Evolutionary conservation across 2,888 invertebrate genomes (phyloP).

Genomic region (Macrosiphum euphorbiae): DNA sequence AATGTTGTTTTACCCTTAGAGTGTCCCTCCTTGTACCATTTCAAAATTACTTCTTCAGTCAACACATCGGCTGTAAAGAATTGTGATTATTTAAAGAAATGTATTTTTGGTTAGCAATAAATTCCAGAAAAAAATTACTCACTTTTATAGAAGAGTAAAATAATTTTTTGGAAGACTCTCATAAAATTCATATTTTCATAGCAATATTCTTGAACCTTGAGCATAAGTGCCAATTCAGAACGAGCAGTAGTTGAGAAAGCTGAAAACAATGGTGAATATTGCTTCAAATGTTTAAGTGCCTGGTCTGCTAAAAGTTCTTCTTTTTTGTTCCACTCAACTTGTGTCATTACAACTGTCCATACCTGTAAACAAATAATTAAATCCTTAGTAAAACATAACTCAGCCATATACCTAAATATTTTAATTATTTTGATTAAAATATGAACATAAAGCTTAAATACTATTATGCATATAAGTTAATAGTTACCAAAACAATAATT

Average conservation of each 20-base stretch:
- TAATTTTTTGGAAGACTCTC: constrained; percentile 98
- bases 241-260: constrained; percentile 89
- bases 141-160: constrained; percentile 96
- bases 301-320: constrained; percentile 97
- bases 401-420: background rate
- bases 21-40: constrained; percentile 96
- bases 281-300: constrained; percentile 89
- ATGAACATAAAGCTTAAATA: background rate
- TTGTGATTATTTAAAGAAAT: background rate
- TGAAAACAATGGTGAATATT: constrained; percentile 87
- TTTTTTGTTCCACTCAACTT: constrained; percentile 98
- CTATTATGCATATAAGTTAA: background rate
- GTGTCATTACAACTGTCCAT: constrained; percentile 95
- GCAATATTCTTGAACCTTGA: constrained; percentile 97
- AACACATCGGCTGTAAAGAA: constrained; percentile 82
- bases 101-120: background rate
- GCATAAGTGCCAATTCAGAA: constrained; percentile 88
- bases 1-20: constrained; percentile 98
- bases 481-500: constrained; percentile 85
- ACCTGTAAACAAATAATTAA: constrained; percentile 73
- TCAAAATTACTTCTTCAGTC: constrained; percentile 94
- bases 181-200: constrained; percentile 99
- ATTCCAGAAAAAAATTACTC: constrained; percentile 68
- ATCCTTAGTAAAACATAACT: background rate
- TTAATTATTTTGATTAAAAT: background rate